phyloP scores from a whole-genome alignment of 2,797 vertebrate species.

The Gallinago solitaria region DNA sequence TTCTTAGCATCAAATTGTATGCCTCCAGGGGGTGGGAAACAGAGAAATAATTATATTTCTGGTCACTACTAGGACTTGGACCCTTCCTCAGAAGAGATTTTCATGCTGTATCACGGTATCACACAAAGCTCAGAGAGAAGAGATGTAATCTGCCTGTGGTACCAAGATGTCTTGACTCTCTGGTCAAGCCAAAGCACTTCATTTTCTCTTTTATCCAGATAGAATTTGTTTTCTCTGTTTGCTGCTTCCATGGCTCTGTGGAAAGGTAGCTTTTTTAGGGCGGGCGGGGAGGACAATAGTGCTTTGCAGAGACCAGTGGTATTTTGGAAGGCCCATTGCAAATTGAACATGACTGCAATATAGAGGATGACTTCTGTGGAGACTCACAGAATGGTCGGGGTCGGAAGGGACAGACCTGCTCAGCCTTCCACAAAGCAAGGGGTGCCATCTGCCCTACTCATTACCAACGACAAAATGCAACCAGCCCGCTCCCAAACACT shows the following conservation, averaged over 20 bases:
- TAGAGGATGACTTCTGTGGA: not conserved
- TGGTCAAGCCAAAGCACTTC: not conserved
- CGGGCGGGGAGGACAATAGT: rapidly evolving
- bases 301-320: not conserved
- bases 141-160: not conserved
- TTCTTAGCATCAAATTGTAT: not conserved
- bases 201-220: not conserved
- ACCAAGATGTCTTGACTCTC: rapidly evolving
- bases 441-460: not conserved
- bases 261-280: rapidly evolving
- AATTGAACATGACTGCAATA: not conserved
- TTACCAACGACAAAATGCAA: rapidly evolving
- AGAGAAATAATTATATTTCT: not conserved
- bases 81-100: not conserved
- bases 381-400: not conserved
- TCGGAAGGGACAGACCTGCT: not conserved
- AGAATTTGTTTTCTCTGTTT: not conserved
- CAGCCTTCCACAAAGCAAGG: not conserved
- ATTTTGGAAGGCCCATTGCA: not conserved
- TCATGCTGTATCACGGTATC: rapidly evolving
- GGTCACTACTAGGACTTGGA: rapidly evolving
- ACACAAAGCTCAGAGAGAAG: not conserved
- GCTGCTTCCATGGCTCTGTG: rapidly evolving
- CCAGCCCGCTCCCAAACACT: not conserved
- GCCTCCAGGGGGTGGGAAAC: not conserved